Conservation (phyloP, 2,888 invertebrate species). For the Drosophila sordidapex region DNA sequence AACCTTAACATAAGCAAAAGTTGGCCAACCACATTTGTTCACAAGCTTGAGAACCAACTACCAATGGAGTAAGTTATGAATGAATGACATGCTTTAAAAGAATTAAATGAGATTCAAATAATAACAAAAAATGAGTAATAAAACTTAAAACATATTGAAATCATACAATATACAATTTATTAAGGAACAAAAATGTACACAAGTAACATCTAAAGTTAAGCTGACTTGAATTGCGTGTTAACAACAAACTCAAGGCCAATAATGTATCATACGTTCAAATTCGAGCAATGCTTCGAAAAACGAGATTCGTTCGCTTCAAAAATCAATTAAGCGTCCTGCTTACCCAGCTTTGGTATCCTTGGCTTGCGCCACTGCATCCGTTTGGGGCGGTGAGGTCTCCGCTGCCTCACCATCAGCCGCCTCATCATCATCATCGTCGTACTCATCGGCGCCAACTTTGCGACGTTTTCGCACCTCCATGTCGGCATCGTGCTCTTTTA, state of each 20-base stretch:
- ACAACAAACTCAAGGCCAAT: slow-evolving; percentile 35
- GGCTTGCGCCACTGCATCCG: slow-evolving; percentile 43
- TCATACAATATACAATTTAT: slow-evolving; percentile 66
- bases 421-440: slow-evolving; percentile 65
- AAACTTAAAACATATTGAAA: slow-evolving; percentile 57
- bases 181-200: slow-evolving; percentile 74
- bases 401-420: slow-evolving; percentile 32
- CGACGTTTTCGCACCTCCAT: slow-evolving; percentile 81
- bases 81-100: slow-evolving; percentile 41
- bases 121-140: slow-evolving; percentile 40
- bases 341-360: slow-evolving; percentile 82
- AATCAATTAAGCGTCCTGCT: slow-evolving; percentile 61
- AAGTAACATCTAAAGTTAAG: slow-evolving; percentile 67
- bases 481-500: slow-evolving; percentile 84
- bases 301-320: slow-evolving; percentile 39
- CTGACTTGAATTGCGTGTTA: slow-evolving; percentile 38
- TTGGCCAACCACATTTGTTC: slow-evolving; percentile 10
- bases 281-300: slow-evolving; percentile 57
- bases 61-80: slow-evolving; percentile 26
- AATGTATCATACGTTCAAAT: slow-evolving; percentile 50
- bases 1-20: not conserved
- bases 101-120: slow-evolving; percentile 34
- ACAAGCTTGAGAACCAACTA: slow-evolving; percentile 11
- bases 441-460: slow-evolving; percentile 68
- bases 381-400: slow-evolving; percentile 3